Evolutionary conservation across 2,113 vertebrate genomes (phyloP).

Genomic region (Rhabdomys dilectus): DNA sequence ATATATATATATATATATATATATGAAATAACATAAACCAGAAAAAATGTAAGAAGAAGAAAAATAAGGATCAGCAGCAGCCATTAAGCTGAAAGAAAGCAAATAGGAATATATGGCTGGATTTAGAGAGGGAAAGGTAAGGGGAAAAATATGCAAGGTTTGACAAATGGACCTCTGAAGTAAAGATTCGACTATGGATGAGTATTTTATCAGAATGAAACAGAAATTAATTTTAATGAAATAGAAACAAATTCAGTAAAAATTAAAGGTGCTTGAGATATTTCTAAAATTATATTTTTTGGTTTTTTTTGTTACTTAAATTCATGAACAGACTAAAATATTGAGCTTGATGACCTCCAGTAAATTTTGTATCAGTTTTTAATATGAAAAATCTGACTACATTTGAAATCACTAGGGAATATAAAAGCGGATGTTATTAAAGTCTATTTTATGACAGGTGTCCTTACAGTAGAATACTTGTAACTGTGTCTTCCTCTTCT

Average conservation of each 20-base stretch:
- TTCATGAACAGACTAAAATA: neutral
- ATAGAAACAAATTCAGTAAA: conserved; percentile 15
- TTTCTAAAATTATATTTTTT: neutral
- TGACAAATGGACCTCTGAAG: neutral
- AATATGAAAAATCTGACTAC: neutral
- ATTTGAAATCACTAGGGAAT: neutral
- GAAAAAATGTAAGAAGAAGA: neutral
- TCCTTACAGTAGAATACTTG: neutral
- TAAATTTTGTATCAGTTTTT: neutral
- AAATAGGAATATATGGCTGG: neutral
- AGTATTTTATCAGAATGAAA: conserved; percentile 3
- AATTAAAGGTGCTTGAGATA: neutral
- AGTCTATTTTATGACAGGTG: neutral
- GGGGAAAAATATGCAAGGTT: no score
- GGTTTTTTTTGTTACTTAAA: neutral
- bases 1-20: neutral
- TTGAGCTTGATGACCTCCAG: neutral
- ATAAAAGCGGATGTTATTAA: neutral
- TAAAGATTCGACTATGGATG: neutral
- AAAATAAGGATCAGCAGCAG: no score
- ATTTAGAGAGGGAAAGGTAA: neutral
- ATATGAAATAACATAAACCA: neutral
- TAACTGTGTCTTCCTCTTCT: neutral
- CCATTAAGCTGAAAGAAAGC: neutral
- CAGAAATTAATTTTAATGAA: neutral